These are phyloP conservation scores for Clarias batrachus DNA, from an alignment of 2,113 vertebrate genomes.

Conservation along the genomic window DNA sequence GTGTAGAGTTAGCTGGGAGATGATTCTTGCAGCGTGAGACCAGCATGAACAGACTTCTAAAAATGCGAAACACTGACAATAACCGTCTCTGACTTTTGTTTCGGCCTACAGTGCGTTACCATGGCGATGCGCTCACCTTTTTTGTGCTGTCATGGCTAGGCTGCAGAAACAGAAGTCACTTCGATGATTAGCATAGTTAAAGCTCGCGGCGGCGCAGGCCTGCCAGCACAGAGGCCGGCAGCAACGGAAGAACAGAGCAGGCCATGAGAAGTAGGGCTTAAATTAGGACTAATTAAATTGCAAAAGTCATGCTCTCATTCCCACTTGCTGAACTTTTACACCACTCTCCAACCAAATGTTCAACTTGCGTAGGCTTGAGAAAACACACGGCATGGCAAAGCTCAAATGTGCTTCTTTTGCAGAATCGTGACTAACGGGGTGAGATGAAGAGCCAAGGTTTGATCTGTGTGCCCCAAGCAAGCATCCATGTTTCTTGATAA, in stretches of 20 bases:
- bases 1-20: not conserved
- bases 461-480: not conserved
- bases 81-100: slow-evolving; percentile 49
- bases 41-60: slow-evolving; percentile 24
- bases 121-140: slow-evolving; percentile 55
- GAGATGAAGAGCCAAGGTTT: not conserved
- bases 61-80: slow-evolving; percentile 48
- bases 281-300: slow-evolving; percentile 55
- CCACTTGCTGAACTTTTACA: slow-evolving; percentile 57
- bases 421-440: slow-evolving; percentile 44
- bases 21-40: slow-evolving; percentile 12
- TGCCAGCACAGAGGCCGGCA: slow-evolving; percentile 28
- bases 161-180: slow-evolving; percentile 54
- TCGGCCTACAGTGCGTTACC: slow-evolving; percentile 46
- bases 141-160: slow-evolving; percentile 47
- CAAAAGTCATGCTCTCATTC: slow-evolving; percentile 58
- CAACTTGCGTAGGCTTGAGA: slow-evolving; percentile 40
- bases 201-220: slow-evolving; percentile 33
- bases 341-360: slow-evolving; percentile 51
- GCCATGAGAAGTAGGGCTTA: slow-evolving; percentile 13
- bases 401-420: slow-evolving; percentile 18
- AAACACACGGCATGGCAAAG: slow-evolving; percentile 23
- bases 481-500: not conserved
- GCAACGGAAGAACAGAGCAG: slow-evolving; percentile 1
- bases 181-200: slow-evolving; percentile 52